phyloP scores from a whole-genome alignment of 2,113 vertebrate species.

The Trachemys scripta region DNA sequence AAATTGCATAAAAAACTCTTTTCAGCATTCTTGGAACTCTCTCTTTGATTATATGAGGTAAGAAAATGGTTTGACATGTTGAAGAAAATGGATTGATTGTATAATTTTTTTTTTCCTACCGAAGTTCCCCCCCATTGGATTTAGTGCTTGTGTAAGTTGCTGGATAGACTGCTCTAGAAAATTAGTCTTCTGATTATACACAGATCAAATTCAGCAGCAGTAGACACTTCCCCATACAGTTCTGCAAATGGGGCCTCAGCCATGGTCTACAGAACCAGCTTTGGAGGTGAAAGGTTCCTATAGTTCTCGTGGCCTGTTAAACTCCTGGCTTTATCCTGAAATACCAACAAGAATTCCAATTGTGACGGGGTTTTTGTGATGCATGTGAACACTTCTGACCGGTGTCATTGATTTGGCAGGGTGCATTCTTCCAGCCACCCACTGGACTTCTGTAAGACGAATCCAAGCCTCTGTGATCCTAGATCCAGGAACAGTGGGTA shows the following conservation, averaged over 20 bases:
- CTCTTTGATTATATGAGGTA: background rate
- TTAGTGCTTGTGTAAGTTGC: background rate
- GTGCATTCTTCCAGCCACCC: background rate
- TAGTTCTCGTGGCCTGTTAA: background rate
- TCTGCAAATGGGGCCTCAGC: background rate
- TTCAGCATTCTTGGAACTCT: constrained; percentile 7
- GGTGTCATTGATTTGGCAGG: background rate
- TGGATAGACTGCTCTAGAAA: rapidly evolving
- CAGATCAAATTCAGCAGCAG: background rate
- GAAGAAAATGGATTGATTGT: background rate
- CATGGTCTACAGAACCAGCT: background rate
- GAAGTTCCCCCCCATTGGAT: background rate
- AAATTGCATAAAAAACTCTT: background rate
- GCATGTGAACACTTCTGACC: background rate
- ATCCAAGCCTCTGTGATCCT: background rate
- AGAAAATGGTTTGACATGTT: background rate
- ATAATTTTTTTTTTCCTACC: background rate
- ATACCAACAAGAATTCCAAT: background rate
- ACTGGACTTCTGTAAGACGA: background rate
- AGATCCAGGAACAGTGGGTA: background rate
- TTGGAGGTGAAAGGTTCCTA: background rate
- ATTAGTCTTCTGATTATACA: background rate
- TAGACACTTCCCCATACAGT: background rate
- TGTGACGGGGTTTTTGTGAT: background rate
- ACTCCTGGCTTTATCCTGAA: background rate